A percentile compares a stretch with the other conserved stretches of the same genome.
phyloP scores from a whole-genome alignment of 2,797 vertebrate genomes.

The Crenichthys baileyi region DNA sequence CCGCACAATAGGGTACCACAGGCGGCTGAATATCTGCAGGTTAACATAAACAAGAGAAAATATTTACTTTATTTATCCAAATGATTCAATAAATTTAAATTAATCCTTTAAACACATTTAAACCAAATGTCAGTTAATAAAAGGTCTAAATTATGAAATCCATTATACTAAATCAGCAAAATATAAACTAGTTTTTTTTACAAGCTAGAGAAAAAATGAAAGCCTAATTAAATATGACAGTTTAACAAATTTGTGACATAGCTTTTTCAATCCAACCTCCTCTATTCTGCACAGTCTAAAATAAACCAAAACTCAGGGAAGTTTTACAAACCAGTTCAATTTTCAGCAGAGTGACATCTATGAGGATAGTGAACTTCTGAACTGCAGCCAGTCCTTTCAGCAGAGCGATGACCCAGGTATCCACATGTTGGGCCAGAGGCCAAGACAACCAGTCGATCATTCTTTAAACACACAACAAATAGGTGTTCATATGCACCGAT shows the following conservation, averaged over 20 bases:
- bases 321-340: slow-evolving; percentile 91
- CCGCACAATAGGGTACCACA: slow-evolving; percentile 97
- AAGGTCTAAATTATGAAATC: not conserved
- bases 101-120: not conserved
- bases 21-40: slow-evolving; percentile 93
- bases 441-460: slow-evolving; percentile 99
- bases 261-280: not conserved
- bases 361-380: slow-evolving; percentile 99
- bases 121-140: not conserved
- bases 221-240: not conserved
- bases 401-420: slow-evolving; percentile 96
- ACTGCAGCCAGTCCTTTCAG: slow-evolving; percentile 96
- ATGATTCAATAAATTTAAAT: not conserved
- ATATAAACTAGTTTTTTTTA: not conserved
- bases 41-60: slow-evolving; percentile 7
- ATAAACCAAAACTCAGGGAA: slow-evolving; percentile 11
- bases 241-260: not conserved
- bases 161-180: not conserved
- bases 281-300: not conserved
- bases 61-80: not conserved
- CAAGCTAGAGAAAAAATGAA: not conserved
- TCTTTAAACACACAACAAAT: slow-evolving; percentile 50
- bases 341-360: slow-evolving; percentile 97
- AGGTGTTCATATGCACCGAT: not conserved
- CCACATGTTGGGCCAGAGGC: slow-evolving; percentile 97